Evolutionary conservation across 1,140 invertebrate species (phyloP), one percentile per base, ranked within the genome.

Genomic region (Drosophila quadrilineata): DNA sequence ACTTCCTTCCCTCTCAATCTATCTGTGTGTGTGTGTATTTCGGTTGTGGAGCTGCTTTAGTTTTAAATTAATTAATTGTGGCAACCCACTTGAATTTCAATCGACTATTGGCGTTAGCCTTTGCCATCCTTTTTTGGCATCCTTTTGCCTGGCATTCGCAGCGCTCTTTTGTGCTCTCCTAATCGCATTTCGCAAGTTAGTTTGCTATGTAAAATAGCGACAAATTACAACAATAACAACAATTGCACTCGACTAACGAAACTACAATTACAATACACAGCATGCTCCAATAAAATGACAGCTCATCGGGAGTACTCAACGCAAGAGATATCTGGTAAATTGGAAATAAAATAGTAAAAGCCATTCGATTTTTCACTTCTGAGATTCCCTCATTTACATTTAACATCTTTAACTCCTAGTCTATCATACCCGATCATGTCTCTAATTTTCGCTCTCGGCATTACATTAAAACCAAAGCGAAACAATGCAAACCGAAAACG

Each of bases 51-150:
- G 21, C 48, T 53, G n/a, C 24, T 21, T 40, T 10, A 35, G 17
- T 62, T 2, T 10, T 65, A 70, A 85, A 73, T 77, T 77, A 85
- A 82, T 76, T 82, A 82, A 77, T 73, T 82, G 76, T 63, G 63
- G 59, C 63, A 50, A 77, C 40, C n/a, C 69, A 77, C 74, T 85
- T 85, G 75, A 85, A 85, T 86, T 85, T 85, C 79, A 85, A 85
- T 79, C 67, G 75, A 50, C 31, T 54, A 36, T 74, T 56, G 48
- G 41, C 36, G 3, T n/a, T 50, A 50, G 9, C 12, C 14, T 22
- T 10, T 46, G 29, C 6, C 43, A 35, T 35, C n/a, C 19, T 35
- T n/a, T n/a, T n/a, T n/a, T n/a, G 3, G 5, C 29, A 21, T 49
- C 12, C 6, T 17, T 12, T 10, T 48, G n/a, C 17, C 6, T n/a